A percentile compares a stretch with the other conserved stretches of the same genome.
These are phyloP conservation scores for Poecilia latipinna DNA, from an alignment of 2,113 vertebrate species.

Conservation along the genomic window DNA sequence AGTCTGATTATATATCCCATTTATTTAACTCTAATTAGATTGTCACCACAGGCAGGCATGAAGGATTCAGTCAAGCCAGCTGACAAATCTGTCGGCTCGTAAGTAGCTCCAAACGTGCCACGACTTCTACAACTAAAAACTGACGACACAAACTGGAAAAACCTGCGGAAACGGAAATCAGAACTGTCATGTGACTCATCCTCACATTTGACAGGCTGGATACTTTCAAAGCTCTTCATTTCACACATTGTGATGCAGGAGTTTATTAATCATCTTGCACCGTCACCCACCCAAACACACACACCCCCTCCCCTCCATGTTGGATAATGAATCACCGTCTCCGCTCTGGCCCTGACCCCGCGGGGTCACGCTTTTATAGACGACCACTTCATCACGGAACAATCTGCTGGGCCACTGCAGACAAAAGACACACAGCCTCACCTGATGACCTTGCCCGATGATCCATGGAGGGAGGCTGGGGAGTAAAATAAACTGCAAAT, in stretches of 20 bases:
- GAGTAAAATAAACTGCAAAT: conserved; percentile 61
- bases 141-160: not conserved
- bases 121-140: not conserved
- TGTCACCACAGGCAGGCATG: conserved; percentile 52
- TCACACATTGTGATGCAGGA: conserved; percentile 25
- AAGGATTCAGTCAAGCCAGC: conserved; percentile 18
- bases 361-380: conserved; percentile 70
- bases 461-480: conserved; percentile 60
- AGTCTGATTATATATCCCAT: conserved; percentile 65
- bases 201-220: not conserved
- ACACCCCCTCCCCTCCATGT: not conserved
- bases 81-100: conserved; percentile 20
- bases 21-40: conserved; percentile 68
- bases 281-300: not conserved
- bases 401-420: conserved; percentile 68
- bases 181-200: not conserved
- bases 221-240: not conserved
- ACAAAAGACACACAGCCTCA: conserved; percentile 71
- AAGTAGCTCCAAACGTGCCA: not conserved
- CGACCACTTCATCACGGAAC: conserved; percentile 79
- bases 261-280: conserved; percentile 52
- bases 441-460: conserved; percentile 70
- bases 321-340: conserved; percentile 71
- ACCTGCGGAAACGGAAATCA: not conserved
- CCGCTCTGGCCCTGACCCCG: conserved; percentile 74